A percentile compares a stretch with the other conserved stretches of the same genome.
Conservation (phyloP, 2,888 invertebrate genomes). For the Pandemis heparana region DNA sequence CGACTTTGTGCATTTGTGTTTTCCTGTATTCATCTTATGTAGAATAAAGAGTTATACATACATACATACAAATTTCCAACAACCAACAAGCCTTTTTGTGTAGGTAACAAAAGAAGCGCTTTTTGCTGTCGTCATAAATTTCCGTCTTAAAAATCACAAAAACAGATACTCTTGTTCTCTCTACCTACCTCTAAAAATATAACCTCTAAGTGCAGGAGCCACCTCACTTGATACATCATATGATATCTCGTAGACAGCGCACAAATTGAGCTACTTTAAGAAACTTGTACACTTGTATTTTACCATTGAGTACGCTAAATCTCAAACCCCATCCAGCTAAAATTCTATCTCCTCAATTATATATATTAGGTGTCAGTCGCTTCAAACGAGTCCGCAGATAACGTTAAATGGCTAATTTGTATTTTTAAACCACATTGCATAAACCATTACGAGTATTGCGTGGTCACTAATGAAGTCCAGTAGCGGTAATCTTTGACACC, state of each 20-base stretch:
- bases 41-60: too few species aligned
- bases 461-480: constrained; percentile 60
- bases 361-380: constrained; percentile 60
- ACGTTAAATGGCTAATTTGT: constrained; percentile 80
- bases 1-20: too few species aligned
- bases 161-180: too few species aligned
- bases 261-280: neutral
- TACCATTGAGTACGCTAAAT: constrained; percentile 12
- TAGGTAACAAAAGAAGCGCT: neutral
- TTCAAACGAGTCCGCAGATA: constrained; percentile 67
- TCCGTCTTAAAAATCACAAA: neutral
- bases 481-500: constrained; percentile 63
- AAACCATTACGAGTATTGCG: constrained; percentile 68
- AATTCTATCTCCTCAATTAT: constrained; percentile 54
- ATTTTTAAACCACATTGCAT: constrained; percentile 72
- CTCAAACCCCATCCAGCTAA: constrained; percentile 56
- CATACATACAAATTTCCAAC: too few species aligned
- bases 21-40: too few species aligned
- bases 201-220: too few species aligned
- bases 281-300: neutral
- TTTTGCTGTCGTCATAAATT: neutral
- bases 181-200: too few species aligned
- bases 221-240: too few species aligned
- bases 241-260: too few species aligned
- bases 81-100: neutral